A percentile compares a stretch with the other conserved stretches of the same genome.
Conservation (phyloP, 2,797 vertebrate species). For the Myotis pilosus region DNA sequence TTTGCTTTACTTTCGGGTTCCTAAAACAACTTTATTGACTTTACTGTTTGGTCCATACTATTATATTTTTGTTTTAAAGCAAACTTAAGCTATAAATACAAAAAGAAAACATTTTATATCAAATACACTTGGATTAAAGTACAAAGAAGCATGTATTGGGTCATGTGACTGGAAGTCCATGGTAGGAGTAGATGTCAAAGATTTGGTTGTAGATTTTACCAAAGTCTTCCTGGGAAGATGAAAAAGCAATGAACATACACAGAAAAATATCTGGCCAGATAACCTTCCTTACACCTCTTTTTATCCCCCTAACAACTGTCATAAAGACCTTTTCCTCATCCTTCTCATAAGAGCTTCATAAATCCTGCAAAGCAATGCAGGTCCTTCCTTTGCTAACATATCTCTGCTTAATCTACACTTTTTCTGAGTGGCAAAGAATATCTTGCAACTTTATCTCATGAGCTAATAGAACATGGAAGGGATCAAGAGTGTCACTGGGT, state of each 20-base stretch:
- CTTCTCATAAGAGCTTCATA: not conserved
- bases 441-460: not conserved
- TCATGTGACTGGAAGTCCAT: not conserved
- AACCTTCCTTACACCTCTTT: not conserved
- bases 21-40: constrained; percentile 30
- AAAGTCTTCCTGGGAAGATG: not conserved
- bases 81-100: constrained; percentile 31
- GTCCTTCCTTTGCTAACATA: not conserved
- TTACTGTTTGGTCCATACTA: not conserved
- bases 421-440: not conserved
- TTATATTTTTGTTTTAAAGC: constrained; percentile 34
- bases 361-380: not conserved
- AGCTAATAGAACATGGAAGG: not conserved
- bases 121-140: not conserved
- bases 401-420: not conserved
- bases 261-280: not conserved
- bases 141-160: not conserved
- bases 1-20: constrained; percentile 49
- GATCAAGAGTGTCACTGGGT: not conserved
- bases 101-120: constrained; percentile 28
- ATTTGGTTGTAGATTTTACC: not conserved
- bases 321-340: not conserved
- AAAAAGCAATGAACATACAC: not conserved
- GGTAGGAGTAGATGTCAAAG: not conserved
- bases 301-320: not conserved